A percentile compares a stretch with the other conserved stretches of the same genome.
Evolutionary conservation across 2,888 invertebrate species (phyloP).

Genomic region (Drosophila suboccidentalis): DNA sequence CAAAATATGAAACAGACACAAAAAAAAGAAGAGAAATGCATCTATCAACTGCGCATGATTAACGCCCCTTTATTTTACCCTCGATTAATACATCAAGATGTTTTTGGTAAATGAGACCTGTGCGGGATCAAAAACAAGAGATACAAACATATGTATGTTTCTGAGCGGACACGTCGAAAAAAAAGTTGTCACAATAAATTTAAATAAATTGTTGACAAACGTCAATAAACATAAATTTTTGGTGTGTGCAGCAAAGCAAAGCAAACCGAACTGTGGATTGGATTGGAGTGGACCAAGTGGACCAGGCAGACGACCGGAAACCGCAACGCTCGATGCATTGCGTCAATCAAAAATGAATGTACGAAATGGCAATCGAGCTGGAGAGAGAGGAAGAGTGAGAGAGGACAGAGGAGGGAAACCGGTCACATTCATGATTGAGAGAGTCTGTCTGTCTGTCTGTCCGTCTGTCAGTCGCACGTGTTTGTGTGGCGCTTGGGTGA

Average conservation of each 20-base stretch:
- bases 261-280: conserved; percentile 28
- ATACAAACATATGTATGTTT: conserved; percentile 5
- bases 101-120: conserved; percentile 13
- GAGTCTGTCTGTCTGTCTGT: conserved; percentile 17
- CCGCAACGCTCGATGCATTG: conserved; percentile 67
- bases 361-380: conserved; percentile 45
- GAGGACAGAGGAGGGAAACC: conserved; percentile 12
- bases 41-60: conserved; percentile 75
- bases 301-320: conserved; percentile 66
- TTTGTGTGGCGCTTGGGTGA: conserved; percentile 65
- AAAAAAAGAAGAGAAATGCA: not conserved
- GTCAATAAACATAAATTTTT: conserved; percentile 82
- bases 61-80: conserved; percentile 45
- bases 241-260: conserved; percentile 72
- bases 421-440: conserved; percentile 1
- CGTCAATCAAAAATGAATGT: conserved; percentile 76
- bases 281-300: conserved; percentile 20
- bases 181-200: conserved; percentile 81
- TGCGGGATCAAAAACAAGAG: conserved; percentile 27
- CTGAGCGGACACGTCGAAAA: conserved; percentile 24
- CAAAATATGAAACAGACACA: not conserved
- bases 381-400: not conserved
- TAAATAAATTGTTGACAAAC: conserved; percentile 83
- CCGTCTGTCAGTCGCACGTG: conserved; percentile 36
- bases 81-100: conserved; percentile 74